phyloP scores from a whole-genome alignment of 30 jellyfish, hydroid and myxozoan genomes.

The Aurelia coerulea region DNA sequence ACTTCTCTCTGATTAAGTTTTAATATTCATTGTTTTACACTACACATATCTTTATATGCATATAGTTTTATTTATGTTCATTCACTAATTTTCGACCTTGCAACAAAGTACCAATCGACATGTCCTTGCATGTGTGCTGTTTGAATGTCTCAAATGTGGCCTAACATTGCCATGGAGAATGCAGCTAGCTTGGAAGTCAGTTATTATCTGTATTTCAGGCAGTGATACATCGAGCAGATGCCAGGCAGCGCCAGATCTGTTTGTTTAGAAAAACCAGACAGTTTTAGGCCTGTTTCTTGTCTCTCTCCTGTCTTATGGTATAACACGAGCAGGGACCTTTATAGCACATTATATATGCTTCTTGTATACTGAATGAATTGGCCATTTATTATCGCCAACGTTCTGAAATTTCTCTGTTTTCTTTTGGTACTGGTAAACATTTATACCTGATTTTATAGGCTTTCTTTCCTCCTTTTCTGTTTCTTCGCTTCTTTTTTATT shows the following conservation, averaged over 20 bases:
- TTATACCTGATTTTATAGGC: constrained; percentile 59
- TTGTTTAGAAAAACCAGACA: too few species aligned
- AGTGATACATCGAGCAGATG: too few species aligned
- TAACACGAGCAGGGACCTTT: neutral
- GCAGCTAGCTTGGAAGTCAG: neutral
- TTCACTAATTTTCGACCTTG: neutral
- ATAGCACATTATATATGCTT: neutral
- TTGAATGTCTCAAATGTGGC: constrained; percentile 2
- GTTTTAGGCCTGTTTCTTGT: too few species aligned
- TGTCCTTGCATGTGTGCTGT: neutral
- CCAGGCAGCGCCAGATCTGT: too few species aligned
- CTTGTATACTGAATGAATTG: neutral
- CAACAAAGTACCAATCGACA: neutral
- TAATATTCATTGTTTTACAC: too few species aligned
- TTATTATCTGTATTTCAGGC: too few species aligned
- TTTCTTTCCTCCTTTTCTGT: constrained; percentile 36
- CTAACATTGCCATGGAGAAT: neutral
- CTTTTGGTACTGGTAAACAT: constrained; percentile 46
- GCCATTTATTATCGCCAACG: neutral
- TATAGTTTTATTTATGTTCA: neutral
- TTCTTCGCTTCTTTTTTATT: constrained; percentile 17
- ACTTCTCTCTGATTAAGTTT: too few species aligned
- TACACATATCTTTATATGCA: constrained; percentile 1
- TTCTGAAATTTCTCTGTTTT: constrained; percentile 30
- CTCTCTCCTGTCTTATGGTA: too few species aligned